phyloP scores from a whole-genome alignment of 2,797 vertebrate species.

The Trichosurus vulpecula region DNA sequence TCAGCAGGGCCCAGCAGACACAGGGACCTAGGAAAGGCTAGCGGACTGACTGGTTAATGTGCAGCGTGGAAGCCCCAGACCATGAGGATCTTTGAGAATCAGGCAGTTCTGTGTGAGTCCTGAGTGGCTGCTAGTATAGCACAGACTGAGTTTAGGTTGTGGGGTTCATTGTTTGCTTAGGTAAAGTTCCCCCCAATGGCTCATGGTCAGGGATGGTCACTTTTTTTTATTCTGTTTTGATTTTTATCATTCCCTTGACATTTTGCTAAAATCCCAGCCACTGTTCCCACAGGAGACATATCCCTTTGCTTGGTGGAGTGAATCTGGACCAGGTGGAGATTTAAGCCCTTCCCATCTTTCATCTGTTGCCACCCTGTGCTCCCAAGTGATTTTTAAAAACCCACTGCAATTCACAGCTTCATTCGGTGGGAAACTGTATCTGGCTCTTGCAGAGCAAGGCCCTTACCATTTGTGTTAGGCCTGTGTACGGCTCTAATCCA shows the following conservation, averaged over 20 bases:
- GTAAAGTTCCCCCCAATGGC: not conserved
- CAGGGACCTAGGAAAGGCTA: not conserved
- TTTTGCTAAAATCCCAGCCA: not conserved
- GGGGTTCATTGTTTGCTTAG: not conserved
- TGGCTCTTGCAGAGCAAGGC: not conserved
- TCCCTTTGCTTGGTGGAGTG: not conserved
- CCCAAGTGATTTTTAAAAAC: not conserved
- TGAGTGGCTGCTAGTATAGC: not conserved
- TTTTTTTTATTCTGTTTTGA: conserved; percentile 41
- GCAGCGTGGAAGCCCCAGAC: not conserved
- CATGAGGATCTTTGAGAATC: too few species aligned
- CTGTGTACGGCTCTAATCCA: not conserved
- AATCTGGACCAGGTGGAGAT: not conserved
- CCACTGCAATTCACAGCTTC: not conserved
- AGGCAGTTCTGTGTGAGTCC: not conserved
- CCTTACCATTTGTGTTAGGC: not conserved
- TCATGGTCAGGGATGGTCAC: not conserved
- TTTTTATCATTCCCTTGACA: conserved; percentile 44
- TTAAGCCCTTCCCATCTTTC: not conserved
- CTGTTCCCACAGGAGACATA: not conserved
- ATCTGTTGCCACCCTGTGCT: not conserved
- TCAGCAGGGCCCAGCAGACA: not conserved
- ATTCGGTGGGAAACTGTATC: not conserved
- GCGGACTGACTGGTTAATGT: not conserved
- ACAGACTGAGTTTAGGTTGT: not conserved